Evolutionary conservation across 2,888 invertebrate species (phyloP), one percentile per base, ranked within the genome.

Genomic region (Tridacna crocea): DNA sequence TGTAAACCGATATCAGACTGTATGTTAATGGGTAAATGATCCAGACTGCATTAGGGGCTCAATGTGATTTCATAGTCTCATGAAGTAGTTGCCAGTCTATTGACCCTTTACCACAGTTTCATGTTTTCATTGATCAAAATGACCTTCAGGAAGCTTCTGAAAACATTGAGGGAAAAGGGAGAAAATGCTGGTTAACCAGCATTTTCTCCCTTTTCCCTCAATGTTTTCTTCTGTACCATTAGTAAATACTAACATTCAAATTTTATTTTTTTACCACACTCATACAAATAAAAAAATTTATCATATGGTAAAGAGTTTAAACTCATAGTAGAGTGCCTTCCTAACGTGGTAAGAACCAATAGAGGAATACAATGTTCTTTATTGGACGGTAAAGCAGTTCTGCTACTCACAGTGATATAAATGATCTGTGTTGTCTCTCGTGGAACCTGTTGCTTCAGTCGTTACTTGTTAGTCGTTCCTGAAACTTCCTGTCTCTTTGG

Each of bases 391-490:
- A 48, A 26, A 22, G 51, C 70, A 22, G 51, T 51, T 70, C 68
- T 22, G 22, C 24, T 70, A 70, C 70, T 46, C 70, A 70, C 70
- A 51, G 51, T 70, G 46, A 70, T 48, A 70, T 70, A 70, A 70
- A 70, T 70, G 15, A 70, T 70, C 70, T 47, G 22, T 13, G 0
- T 51, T 70, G 61, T 26, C 22, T 61, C 24, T 26, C 51, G 51
- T 70, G 24, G 70, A 70, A 70, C 70, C 70, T 70, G 70, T 70
- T 70, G 36, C 70, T 70, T 70, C 24, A 70, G 70, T 70, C 51
- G 51, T 51, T 70, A 51, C 70, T 70, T 70, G 70, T 70, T 24
- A 70, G 51, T 70, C 15, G 51, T 70, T 51, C 48, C 47, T 51
- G 51, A 51, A 51, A 70, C 70, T 19, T 70, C 13, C 13, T n/a